Base-by-base conservation (phyloP, 2,797 vertebrate genomes). In the Scleropages formosus region DNA sequence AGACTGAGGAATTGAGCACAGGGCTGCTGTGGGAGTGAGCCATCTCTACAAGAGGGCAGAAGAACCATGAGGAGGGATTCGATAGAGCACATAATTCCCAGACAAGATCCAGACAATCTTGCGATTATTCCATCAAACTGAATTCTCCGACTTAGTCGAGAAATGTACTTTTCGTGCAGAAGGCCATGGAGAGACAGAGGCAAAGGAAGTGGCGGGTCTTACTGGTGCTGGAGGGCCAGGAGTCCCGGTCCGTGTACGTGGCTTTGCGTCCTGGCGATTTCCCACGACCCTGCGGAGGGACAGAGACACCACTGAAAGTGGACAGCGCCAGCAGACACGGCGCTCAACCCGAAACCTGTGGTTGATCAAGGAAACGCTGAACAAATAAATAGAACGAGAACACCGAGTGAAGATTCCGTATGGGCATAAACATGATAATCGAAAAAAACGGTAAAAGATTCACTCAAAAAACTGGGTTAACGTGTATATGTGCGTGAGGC, bases 171-270 rank as follows among this genome's bases (percentile, higher is more conserved):
- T 10, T 8, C 27, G 31, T n/a, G 18, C 18, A 39, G 64, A 39
- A 18, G 20, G 16, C 15, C 16, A 27, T 4, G 12, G 24, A 65
- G 13, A 31, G 12, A n/a, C 4, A 31, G 24, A 18, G 27, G 18
- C 22, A 61, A 26, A n/a, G 22, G 13, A 39, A 4, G 16, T 64
- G 74, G 60, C 1, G 4, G 27, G 39, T 88, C 95, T 94, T 89
- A 99, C 96, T 96, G 83, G 93, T 89, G 84, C 90, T 95, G 39
- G 93, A 85, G 31, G 95, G 89, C 94, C 94, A 95, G 69, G 93
- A 92, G 70, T 97, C 94, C 39, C 87, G 88, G 80, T 95, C 93
- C 51, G 78, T 65, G 76, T 93, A 94, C 47, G 88, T 87, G 46
- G 84, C 86, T 87, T 92, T 95, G 78, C 85, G 89, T 80, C 92